Evolutionary conservation across 2,888 invertebrate species (phyloP).

Genomic region (Lycaena phlaeas): DNA sequence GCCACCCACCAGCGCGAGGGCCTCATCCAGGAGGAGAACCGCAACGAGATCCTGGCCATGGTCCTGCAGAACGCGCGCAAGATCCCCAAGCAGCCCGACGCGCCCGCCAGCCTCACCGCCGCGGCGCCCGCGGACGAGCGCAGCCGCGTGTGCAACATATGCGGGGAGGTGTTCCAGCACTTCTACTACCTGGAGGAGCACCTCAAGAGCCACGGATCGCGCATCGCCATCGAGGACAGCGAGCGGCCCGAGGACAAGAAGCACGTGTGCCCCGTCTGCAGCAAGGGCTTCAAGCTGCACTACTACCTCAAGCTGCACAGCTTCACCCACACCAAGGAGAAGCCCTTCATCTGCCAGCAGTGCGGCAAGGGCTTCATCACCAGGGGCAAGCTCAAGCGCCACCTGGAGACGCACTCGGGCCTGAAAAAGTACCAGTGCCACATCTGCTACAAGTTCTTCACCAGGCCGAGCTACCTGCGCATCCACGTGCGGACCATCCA

Average conservation of each 20-base stretch:
- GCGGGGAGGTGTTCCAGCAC: constrained; percentile 59
- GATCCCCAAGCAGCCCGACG: constrained; percentile 37
- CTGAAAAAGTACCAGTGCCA: constrained; percentile 61
- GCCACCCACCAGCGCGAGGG: constrained; percentile 54
- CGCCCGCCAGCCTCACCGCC: constrained; percentile 20
- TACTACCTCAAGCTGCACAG: constrained; percentile 58
- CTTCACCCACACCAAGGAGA: constrained; percentile 59
- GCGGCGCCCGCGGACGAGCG: constrained; percentile 40
- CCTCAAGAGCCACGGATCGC: constrained; percentile 51
- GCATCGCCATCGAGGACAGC: constrained; percentile 42
- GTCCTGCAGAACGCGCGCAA: constrained; percentile 57
- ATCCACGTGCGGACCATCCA: constrained; percentile 60
- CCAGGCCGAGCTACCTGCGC: constrained; percentile 50
- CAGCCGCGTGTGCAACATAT: constrained; percentile 57
- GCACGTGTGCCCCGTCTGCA: constrained; percentile 47
- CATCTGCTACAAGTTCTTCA: constrained; percentile 62
- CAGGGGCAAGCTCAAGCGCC: constrained; percentile 53
- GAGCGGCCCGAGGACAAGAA: constrained; percentile 44
- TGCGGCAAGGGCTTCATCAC: constrained; percentile 64
- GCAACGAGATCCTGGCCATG: constrained; percentile 56
- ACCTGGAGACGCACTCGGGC: constrained; percentile 53
- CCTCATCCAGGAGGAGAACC: constrained; percentile 50
- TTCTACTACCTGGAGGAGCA: constrained; percentile 61
- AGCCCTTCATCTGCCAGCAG: constrained; percentile 58
- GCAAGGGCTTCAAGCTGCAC: constrained; percentile 54